Evolutionary conservation across 2,888 invertebrate genomes (phyloP).

Genomic region (Syritta pipiens): DNA sequence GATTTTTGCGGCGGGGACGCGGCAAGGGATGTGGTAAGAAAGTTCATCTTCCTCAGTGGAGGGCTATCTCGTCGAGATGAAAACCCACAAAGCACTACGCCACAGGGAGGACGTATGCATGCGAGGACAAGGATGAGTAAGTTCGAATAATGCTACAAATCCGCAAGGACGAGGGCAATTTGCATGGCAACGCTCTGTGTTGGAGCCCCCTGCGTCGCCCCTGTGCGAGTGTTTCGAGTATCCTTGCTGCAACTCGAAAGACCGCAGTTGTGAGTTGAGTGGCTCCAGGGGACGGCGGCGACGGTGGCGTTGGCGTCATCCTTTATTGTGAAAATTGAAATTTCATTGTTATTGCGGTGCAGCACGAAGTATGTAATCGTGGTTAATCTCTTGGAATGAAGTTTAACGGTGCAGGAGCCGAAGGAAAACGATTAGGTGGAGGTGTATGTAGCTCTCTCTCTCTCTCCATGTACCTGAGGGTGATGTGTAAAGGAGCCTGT

Average conservation of each 20-base stretch:
- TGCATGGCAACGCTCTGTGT: conserved; percentile 24
- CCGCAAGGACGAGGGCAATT: conserved; percentile 33
- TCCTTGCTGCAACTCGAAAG: background rate
- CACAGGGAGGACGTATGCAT: conserved; percentile 24
- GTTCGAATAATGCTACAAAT: conserved; percentile 28
- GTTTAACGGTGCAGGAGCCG: conserved; percentile 2
- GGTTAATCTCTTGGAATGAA: conserved; percentile 48
- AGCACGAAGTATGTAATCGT: conserved; percentile 39
- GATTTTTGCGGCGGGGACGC: conserved; percentile 8
- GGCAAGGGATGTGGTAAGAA: conserved; percentile 16
- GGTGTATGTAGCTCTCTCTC: background rate
- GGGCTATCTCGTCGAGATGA: conserved; percentile 28
- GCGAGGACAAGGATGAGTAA: conserved; percentile 1
- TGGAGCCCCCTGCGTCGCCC: background rate
- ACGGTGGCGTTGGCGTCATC: conserved; percentile 35
- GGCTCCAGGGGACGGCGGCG: no score
- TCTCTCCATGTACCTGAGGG: conserved; percentile 9
- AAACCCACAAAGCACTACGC: conserved; percentile 34
- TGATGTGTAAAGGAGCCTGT: conserved; percentile 10
- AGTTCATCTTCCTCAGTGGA: conserved; percentile 12
- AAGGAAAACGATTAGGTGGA: conserved; percentile 1
- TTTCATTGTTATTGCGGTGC: conserved; percentile 54
- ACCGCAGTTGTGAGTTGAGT: conserved; percentile 3
- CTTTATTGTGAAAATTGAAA: conserved; percentile 63
- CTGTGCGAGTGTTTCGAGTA: background rate